A percentile compares a stretch with the other conserved stretches of the same genome.
phyloP scores from a whole-genome alignment of 37 sponge, comb jelly and placozoan species.

The Amphimedon queenslandica region DNA sequence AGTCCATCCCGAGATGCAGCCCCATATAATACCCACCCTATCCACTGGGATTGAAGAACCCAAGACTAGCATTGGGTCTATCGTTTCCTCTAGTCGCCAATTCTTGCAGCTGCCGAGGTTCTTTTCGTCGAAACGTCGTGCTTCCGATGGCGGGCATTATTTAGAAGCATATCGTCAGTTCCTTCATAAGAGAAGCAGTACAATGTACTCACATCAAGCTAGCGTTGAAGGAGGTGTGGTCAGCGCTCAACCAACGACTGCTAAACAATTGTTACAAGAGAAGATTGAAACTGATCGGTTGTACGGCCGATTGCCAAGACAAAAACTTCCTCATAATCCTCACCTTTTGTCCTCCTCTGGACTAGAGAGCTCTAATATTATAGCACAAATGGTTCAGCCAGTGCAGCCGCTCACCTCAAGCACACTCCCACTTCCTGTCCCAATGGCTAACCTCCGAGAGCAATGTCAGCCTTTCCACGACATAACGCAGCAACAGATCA shows the following conservation, averaged over 20 bases:
- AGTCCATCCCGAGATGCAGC: background rate
- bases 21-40: background rate
- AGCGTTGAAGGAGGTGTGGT: conserved; percentile 8
- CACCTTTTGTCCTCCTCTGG: background rate
- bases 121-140: conserved; percentile 22
- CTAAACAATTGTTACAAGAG: conserved; percentile 32
- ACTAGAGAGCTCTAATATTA: too few species aligned
- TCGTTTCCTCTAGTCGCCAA: background rate
- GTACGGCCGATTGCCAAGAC: conserved; percentile 16
- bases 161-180: conserved; percentile 24
- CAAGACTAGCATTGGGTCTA: conserved; percentile 27
- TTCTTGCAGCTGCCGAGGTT: conserved; percentile 4
- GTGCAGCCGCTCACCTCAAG: background rate
- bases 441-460: conserved; percentile 24
- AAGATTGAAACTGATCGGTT: conserved; percentile 17
- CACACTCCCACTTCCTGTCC: background rate
- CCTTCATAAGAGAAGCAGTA: conserved; percentile 24
- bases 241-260: background rate
- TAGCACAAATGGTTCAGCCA: too few species aligned
- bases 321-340: background rate
- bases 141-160: conserved; percentile 56
- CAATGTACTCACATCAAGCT: conserved; percentile 7
- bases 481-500: conserved; percentile 42
- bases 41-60: background rate
- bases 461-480: conserved; percentile 66